These are phyloP conservation scores for Haemorhous mexicanus DNA, from an alignment of 2,113 vertebrate genomes.

Conservation along the genomic window DNA sequence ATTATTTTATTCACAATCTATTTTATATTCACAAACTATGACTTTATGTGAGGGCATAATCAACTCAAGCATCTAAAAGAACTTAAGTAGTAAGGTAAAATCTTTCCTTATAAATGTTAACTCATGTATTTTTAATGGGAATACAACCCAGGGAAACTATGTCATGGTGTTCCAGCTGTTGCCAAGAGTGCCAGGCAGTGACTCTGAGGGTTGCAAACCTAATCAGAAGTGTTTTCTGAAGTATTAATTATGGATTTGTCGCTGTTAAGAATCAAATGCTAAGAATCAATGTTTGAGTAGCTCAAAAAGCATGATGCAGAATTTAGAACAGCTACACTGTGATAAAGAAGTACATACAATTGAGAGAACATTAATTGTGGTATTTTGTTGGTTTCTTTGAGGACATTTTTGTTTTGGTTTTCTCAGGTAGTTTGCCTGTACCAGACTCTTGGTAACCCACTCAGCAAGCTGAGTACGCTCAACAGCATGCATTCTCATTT, in stretches of 20 bases:
- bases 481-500: constrained; percentile 96
- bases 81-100: not conserved
- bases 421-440: constrained; percentile 87
- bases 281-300: not conserved
- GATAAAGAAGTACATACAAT: not conserved
- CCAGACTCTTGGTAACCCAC: constrained; percentile 88
- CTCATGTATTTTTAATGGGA: not conserved
- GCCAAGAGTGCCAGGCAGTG: not conserved
- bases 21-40: not conserved
- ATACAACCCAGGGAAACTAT: not conserved
- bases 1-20: not conserved
- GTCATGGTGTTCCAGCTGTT: not conserved
- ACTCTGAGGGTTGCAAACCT: not conserved
- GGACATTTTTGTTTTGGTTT: constrained; percentile 16
- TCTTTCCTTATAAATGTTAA: not conserved
- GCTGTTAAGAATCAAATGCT: not conserved
- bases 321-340: not conserved
- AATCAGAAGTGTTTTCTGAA: not conserved
- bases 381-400: not conserved
- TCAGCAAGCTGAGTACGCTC: constrained; percentile 89
- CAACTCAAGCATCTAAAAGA: not conserved
- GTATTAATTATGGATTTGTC: not conserved
- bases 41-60: not conserved
- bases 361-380: not conserved
- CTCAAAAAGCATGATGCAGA: not conserved